Base-by-base conservation (phyloP, 2,888 invertebrate species). In the Brachypalpus laphriformis region DNA sequence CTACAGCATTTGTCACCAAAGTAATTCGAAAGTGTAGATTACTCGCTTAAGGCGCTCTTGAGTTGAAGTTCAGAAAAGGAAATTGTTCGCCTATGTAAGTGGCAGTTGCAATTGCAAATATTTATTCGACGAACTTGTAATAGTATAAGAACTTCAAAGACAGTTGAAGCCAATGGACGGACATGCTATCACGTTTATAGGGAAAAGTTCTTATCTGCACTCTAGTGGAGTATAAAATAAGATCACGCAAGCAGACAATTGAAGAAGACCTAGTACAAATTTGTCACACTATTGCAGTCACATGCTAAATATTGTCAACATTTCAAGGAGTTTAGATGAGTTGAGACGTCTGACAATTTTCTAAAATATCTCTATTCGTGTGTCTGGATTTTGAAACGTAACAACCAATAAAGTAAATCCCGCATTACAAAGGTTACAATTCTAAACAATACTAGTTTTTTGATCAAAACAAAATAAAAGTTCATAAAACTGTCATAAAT, bases 91-190 rank as follows among this genome's bases (percentile, higher is more conserved):
- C 28, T 42, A 22, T 16, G 42, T 25, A 16, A 37, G 11, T 31
- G 2, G 0, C 22, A 37, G 28, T 47, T 11, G 20, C 20, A 45
- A 4, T 22, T 22, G 4, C 11, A 45, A 14, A 16, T 18, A 45
- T 7, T 1, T 16, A 3, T 14, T 8, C n/a, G 9, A 9, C 6
- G 3, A 8, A 56, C 6, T 28, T n/a, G 28, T 16, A 2, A n/a
- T 16, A 54, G n/a, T 14, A 28, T n/a, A 3, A 16, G 16, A 31
- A n/a, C 18, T 16, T 51, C 7, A 28, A 51, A 56, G 18, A 18
- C n/a, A 56, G 11, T 22, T 65, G n/a, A 65, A 65, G 47, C 49
- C 65, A 66, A 66, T 65, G 34, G 14, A n/a, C n/a, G n/a, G n/a
- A 6, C 57, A 57, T 57, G 57, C 40, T 59, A 59, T 59, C 40